Percentiles rank a stretch among this genome's conserved stretches.
These are phyloP conservation scores for Trichopoda pennipes DNA, from an alignment of 2,888 invertebrate genomes.

Conservation along the genomic window DNA sequence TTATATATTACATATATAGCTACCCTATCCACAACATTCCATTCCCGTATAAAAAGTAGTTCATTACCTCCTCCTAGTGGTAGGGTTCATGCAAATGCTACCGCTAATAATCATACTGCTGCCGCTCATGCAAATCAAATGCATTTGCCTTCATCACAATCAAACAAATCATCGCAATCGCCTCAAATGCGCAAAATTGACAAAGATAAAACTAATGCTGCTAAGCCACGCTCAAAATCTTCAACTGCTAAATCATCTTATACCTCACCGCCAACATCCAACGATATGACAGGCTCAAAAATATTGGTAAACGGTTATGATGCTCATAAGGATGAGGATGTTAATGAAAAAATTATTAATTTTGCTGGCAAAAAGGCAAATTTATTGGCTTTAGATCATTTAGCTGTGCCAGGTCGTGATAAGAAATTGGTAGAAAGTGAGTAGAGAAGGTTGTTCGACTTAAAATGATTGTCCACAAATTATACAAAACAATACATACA, in stretches of 20 bases:
- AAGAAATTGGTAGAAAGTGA: conserved; percentile 81
- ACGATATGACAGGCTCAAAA: conserved; percentile 59
- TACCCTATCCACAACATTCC: conserved; percentile 88
- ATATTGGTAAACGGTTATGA: conserved; percentile 60
- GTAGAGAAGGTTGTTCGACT: conserved; percentile 74
- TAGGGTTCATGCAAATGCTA: conserved; percentile 75
- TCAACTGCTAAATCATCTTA: conserved; percentile 60
- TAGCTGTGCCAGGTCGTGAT: conserved; percentile 80
- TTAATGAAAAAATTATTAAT: conserved; percentile 58
- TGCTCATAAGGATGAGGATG: conserved; percentile 69
- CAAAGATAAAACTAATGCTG: conserved; percentile 77
- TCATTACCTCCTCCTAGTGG: conserved; percentile 82
- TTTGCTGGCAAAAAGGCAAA: conserved; percentile 61
- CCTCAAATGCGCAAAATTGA: conserved; percentile 78
- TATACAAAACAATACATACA: conserved; percentile 39
- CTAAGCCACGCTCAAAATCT: conserved; percentile 68
- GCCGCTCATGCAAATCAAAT: conserved; percentile 75
- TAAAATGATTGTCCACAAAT: conserved; percentile 60
- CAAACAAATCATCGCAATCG: conserved; percentile 75
- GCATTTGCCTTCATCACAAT: conserved; percentile 72
- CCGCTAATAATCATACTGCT: conserved; percentile 70
- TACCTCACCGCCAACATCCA: conserved; percentile 46
- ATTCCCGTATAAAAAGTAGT: conserved; percentile 86
- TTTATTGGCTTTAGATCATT: conserved; percentile 74
- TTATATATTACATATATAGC: conserved; percentile 82